A percentile compares a stretch with the other conserved stretches of the same genome.
These are phyloP conservation scores for Drosophila tanythrix DNA, from an alignment of 2,888 invertebrate genomes.

Conservation along the genomic window DNA sequence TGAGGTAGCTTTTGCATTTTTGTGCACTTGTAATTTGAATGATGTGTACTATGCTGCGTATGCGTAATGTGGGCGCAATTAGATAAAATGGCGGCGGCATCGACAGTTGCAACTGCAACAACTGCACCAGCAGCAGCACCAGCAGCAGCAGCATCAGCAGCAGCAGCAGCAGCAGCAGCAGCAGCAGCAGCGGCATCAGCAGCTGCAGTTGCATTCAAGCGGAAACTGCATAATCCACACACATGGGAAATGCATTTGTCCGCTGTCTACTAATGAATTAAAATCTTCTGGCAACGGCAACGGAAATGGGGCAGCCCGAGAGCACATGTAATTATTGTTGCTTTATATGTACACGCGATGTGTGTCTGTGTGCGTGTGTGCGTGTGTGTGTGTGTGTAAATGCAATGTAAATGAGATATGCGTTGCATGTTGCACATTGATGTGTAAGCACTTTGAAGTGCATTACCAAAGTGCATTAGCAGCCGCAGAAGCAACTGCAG, in stretches of 20 bases:
- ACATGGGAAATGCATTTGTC: slow-evolving; percentile 77
- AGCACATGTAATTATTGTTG: slow-evolving; percentile 76
- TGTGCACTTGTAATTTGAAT: slow-evolving; percentile 72
- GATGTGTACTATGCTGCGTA: slow-evolving; percentile 72
- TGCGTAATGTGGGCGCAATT: slow-evolving; percentile 76
- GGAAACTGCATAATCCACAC: slow-evolving; percentile 81
- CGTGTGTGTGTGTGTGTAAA: background rate
- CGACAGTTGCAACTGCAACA: slow-evolving; percentile 36
- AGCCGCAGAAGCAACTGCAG: slow-evolving; percentile 29
- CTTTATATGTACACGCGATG: slow-evolving; percentile 31
- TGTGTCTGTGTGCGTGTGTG: background rate
- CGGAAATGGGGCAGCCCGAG: slow-evolving; percentile 13
- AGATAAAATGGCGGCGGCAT: slow-evolving; percentile 74
- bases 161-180: slow-evolving; percentile 34
- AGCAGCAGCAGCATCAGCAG: slow-evolving; percentile 8
- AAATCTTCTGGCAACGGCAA: slow-evolving; percentile 73
- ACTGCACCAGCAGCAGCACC: slow-evolving; percentile 15
- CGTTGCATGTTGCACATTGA: slow-evolving; percentile 60
- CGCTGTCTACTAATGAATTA: slow-evolving; percentile 81
- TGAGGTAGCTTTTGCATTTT: slow-evolving; percentile 41
- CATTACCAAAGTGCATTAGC: slow-evolving; percentile 74
- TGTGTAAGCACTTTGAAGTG: slow-evolving; percentile 81
- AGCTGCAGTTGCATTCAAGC: slow-evolving; percentile 74
- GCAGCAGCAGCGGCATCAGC: slow-evolving; percentile 24
- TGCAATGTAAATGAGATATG: slow-evolving; percentile 54